These are phyloP conservation scores for Aradophagus sp. DNA, from an alignment of 1,140 invertebrate species.

Conservation along the genomic window DNA sequence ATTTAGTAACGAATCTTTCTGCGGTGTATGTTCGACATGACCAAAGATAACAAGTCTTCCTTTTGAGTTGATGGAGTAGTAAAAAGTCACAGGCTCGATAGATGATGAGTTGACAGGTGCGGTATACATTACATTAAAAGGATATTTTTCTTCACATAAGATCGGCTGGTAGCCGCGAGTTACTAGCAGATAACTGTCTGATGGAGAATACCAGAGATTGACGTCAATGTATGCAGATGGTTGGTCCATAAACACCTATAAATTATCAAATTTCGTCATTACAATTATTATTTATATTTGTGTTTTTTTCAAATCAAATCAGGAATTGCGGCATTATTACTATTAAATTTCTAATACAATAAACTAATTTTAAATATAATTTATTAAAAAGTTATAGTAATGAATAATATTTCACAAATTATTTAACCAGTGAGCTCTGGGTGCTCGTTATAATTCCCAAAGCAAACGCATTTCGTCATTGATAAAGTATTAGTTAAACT, in stretches of 20 bases:
- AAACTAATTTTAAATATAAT: too few relatives aligned
- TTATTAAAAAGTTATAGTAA: too few relatives aligned
- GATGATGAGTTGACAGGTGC: slow-evolving; percentile 45
- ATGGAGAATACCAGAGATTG: slow-evolving; percentile 72
- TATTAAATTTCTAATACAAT: background rate
- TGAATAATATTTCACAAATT: too few relatives aligned
- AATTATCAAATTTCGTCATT: slow-evolving; percentile 1
- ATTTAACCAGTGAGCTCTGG: too few relatives aligned
- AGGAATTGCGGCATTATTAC: background rate
- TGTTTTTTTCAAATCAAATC: too few relatives aligned
- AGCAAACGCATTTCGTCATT: too few relatives aligned
- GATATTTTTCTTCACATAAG: slow-evolving; percentile 70
- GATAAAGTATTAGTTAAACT: slow-evolving; percentile 19
- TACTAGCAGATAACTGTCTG: slow-evolving; percentile 69
- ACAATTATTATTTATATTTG: background rate
- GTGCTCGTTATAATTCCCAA: too few relatives aligned
- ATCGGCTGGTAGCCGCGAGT: slow-evolving; percentile 67
- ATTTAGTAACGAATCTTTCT: slow-evolving; percentile 65
- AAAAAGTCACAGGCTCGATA: slow-evolving; percentile 66
- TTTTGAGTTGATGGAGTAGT: slow-evolving; percentile 72
- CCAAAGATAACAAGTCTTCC: slow-evolving; percentile 68
- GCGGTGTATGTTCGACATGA: slow-evolving; percentile 67
- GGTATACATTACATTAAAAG: slow-evolving; percentile 73
- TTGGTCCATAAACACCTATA: slow-evolving; percentile 70
- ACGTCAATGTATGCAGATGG: slow-evolving; percentile 70